Evolutionary conservation across 2,888 invertebrate genomes (phyloP).

Genomic region (Furcula furcula): DNA sequence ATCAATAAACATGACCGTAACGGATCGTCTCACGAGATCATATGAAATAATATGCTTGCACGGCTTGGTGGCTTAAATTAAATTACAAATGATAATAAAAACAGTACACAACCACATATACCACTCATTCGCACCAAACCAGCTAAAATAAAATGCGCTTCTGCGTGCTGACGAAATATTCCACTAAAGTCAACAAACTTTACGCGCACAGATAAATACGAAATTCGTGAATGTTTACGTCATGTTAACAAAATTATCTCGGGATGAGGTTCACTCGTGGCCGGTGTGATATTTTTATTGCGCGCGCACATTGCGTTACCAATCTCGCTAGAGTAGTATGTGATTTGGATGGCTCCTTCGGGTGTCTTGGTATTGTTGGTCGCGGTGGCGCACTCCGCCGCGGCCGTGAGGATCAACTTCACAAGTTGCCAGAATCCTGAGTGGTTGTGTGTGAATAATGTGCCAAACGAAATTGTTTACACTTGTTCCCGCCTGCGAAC

Average conservation of each 20-base stretch:
- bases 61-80: no score
- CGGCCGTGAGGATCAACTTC: slow-evolving; percentile 62
- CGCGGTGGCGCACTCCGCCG: slow-evolving; percentile 26
- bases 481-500: slow-evolving; percentile 48
- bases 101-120: no score
- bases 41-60: no score
- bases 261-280: slow-evolving; percentile 48
- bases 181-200: slow-evolving; percentile 38
- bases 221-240: slow-evolving; percentile 38
- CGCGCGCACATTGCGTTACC: slow-evolving; percentile 36
- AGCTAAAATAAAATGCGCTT: not conserved
- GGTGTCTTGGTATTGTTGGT: slow-evolving; percentile 27
- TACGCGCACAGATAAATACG: slow-evolving; percentile 42
- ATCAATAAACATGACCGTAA: slow-evolving; percentile 26
- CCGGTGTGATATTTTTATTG: slow-evolving; percentile 50
- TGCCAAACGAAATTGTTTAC: slow-evolving; percentile 57
- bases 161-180: slow-evolving; percentile 2
- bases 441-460: slow-evolving; percentile 69
- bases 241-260: slow-evolving; percentile 51
- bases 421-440: slow-evolving; percentile 62
- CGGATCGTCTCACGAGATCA: no score
- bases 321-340: slow-evolving; percentile 24
- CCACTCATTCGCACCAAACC: no score
- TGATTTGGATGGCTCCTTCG: slow-evolving; percentile 35
- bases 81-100: no score